Base-by-base conservation (phyloP, 1,140 invertebrate genomes). In the Berghia stephanieae region DNA sequence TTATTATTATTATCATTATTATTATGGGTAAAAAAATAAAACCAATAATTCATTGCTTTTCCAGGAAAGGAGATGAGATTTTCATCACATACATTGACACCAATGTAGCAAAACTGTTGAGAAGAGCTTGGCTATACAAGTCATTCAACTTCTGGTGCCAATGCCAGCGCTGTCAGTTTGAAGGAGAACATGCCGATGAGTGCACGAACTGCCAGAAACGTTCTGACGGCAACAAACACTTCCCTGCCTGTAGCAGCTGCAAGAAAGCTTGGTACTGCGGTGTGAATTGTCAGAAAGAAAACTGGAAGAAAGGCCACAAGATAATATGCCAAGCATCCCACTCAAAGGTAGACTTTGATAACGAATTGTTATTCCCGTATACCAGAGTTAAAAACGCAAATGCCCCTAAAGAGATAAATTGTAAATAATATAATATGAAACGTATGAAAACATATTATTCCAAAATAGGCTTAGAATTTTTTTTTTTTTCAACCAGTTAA, bases 121-220 rank as follows among this genome's bases (percentile, higher is more conserved):
- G 86, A 6, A 81, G 86, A 3, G 86, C 86, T 3, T 87, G 86
- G 86, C 72, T 88, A 3, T 87, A 83, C 75, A 84, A 86, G 66
- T 86, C 86, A 1, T 88, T 86, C 77, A 86, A 87, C 66, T 88
- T 88, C 74, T 88, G 86, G 86, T 88, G 86, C 75, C 73, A 81
- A 27, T 88, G 86, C 69, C 80, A 55, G 27, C 81, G 84, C n/a
- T 88, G 86, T 76, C 75, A 82, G 36, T 85, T 83, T 57, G 86
- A 88, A 71, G 86, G 86, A 0, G 86, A 86, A 73, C 82, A 85
- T 49, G 46, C 83, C 1, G 77, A 81, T 3, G 55, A 67, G 18
- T 88, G 86, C 68, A 86, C 86, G 10, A 78, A 84, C 34, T 88
- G 86, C 49, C 75, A 79, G 8, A 83, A 80, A 3, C 80, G 79